phyloP scores from a whole-genome alignment of 2,888 invertebrate species.

The Idaea dimidiata region DNA sequence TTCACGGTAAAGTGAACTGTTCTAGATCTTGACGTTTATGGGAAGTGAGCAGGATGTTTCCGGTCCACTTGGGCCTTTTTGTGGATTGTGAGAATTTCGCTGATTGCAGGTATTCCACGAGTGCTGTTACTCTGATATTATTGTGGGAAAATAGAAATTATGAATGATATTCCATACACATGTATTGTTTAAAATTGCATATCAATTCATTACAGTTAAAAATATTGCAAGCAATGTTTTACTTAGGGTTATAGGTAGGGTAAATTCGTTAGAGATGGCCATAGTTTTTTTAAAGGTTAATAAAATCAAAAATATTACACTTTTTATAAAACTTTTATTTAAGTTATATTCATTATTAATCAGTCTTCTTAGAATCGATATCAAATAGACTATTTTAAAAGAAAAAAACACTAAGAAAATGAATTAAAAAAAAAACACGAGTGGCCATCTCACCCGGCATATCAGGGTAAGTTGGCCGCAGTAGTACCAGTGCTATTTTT shows the following conservation, averaged over 20 bases:
- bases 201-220: neutral
- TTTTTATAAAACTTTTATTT: no score
- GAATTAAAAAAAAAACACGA: no score
- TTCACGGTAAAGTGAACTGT: conserved; percentile 62
- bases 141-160: neutral
- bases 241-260: neutral
- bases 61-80: conserved; percentile 39
- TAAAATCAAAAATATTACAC: no score
- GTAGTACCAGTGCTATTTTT: no score
- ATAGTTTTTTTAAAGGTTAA: no score
- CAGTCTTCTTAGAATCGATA: no score
- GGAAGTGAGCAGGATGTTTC: conserved; percentile 62
- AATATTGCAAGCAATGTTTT: neutral
- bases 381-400: no score
- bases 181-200: neutral
- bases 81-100: conserved; percentile 31
- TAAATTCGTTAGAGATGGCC: no score
- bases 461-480: no score
- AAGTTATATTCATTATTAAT: no score
- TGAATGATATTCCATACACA: neutral
- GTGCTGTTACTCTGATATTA: neutral
- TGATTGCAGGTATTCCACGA: neutral
- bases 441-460: no score
- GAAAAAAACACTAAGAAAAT: no score
- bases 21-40: conserved; percentile 68